phyloP scores from a whole-genome alignment of 2,113 vertebrate genomes.

The Chrysemys picta region DNA sequence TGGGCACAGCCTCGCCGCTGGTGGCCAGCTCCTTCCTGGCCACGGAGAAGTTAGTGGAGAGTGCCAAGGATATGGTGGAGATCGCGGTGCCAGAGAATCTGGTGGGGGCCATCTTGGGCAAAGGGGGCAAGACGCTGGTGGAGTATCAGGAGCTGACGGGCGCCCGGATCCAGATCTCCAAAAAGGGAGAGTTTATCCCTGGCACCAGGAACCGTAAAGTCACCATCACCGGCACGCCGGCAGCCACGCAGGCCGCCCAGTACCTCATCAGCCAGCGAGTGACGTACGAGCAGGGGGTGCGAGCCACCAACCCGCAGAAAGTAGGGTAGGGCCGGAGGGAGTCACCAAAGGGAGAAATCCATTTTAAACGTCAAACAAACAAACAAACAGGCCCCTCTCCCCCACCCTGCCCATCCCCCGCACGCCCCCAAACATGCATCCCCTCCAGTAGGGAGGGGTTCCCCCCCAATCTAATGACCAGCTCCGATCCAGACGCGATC shows the following conservation, averaged over 20 bases:
- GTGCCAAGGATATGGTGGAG: conserved; percentile 93
- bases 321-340: conserved; percentile 83
- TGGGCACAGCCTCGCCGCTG: conserved; percentile 89
- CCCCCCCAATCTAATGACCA: neutral
- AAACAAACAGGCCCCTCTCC: neutral
- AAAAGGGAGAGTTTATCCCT: conserved; percentile 96
- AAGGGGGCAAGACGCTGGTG: conserved; percentile 95
- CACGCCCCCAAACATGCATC: neutral
- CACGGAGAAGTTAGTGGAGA: conserved; percentile 89
- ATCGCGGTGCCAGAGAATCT: conserved; percentile 95
- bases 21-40: conserved; percentile 89
- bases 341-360: neutral
- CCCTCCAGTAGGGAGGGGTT: neutral
- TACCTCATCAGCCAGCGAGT: conserved; percentile 97
- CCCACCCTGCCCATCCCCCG: neutral
- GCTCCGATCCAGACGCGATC: conserved; percentile 39
- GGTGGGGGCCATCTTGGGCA: conserved; percentile 94
- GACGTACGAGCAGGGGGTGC: conserved; percentile 95
- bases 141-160: conserved; percentile 97
- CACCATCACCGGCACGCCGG: conserved; percentile 94
- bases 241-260: conserved; percentile 93
- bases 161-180: conserved; percentile 95
- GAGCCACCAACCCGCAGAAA: conserved; percentile 96
- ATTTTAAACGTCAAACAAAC: neutral
- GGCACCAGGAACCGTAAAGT: conserved; percentile 96